phyloP scores from a whole-genome alignment of 2,888 invertebrate genomes.

The Creontiades dilutus region DNA sequence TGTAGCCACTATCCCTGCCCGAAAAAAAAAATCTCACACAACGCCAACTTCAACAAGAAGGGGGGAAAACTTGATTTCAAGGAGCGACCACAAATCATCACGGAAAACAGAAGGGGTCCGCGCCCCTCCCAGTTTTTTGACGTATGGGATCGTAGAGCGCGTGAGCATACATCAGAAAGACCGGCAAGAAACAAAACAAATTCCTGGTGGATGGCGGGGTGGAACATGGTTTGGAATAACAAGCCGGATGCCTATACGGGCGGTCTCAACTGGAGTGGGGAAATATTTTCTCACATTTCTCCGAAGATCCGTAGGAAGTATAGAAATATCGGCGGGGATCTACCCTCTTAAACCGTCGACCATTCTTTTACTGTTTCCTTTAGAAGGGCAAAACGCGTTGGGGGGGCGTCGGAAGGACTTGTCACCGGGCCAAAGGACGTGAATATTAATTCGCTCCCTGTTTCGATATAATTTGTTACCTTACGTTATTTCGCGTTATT shows the following conservation, averaged over 20 bases:
- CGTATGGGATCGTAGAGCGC: slow-evolving; percentile 56
- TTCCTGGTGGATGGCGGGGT: slow-evolving; percentile 24
- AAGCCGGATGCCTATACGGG: slow-evolving; percentile 68
- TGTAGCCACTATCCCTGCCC: not conserved
- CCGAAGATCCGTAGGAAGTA: slow-evolving; percentile 47
- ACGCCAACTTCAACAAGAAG: not conserved
- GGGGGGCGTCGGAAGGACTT: not conserved
- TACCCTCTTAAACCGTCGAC: not conserved
- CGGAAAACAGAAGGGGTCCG: not conserved
- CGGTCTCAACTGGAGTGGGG: not conserved
- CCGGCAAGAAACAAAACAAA: slow-evolving; percentile 69
- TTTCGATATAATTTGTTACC: not conserved
- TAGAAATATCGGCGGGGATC: slow-evolving; percentile 35
- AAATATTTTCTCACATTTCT: slow-evolving; percentile 61
- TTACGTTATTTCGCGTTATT: not conserved
- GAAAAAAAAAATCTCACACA: slow-evolving; percentile 22
- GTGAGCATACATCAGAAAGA: slow-evolving; percentile 49
- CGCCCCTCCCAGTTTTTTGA: slow-evolving; percentile 43
- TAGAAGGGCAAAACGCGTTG: not conserved
- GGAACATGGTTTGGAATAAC: slow-evolving; percentile 68
- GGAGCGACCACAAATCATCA: slow-evolving; percentile 58
- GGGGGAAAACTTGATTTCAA: slow-evolving; percentile 53
- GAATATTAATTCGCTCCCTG: slow-evolving; percentile 24
- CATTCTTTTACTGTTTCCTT: slow-evolving; percentile 47
- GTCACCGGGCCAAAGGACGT: slow-evolving; percentile 51